Conservation (phyloP, 2,888 invertebrate species). For the Furcula furcula region DNA sequence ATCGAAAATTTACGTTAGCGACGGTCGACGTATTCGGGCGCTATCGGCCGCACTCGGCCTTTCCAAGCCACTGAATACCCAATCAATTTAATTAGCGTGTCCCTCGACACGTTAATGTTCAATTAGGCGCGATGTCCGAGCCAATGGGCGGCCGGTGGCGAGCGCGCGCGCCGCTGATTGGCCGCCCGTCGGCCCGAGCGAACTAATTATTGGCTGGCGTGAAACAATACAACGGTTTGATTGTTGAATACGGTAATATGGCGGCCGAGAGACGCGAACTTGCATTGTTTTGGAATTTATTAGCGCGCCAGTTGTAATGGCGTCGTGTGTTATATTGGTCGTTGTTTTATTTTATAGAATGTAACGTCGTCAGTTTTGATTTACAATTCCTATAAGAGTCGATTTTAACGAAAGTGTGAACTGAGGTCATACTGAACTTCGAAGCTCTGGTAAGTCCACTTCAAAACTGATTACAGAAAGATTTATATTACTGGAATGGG, state of each 20-base stretch:
- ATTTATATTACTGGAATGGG: too few relatives aligned
- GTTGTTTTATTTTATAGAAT: slow-evolving; percentile 27
- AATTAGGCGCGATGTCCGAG: slow-evolving; percentile 43
- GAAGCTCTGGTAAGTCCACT: too few relatives aligned
- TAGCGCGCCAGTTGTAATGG: slow-evolving; percentile 56
- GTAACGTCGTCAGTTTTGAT: too few relatives aligned
- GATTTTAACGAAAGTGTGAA: too few relatives aligned
- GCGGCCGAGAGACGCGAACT: slow-evolving; percentile 39
- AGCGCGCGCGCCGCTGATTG: slow-evolving; percentile 52
- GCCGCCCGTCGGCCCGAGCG: slow-evolving; percentile 38
- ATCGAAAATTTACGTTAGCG: slow-evolving; percentile 15
- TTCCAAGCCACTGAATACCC: slow-evolving; percentile 37
- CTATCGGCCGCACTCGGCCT: slow-evolving; percentile 8
- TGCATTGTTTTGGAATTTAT: slow-evolving; percentile 47
- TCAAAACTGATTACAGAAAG: too few relatives aligned
- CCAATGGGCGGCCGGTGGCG: slow-evolving; percentile 48
- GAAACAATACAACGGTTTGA: slow-evolving; percentile 55
- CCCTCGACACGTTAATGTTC: slow-evolving; percentile 40
- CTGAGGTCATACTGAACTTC: too few relatives aligned
- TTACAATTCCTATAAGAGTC: too few relatives aligned
- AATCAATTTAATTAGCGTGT: slow-evolving; percentile 60
- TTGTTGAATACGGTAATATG: slow-evolving; percentile 49
- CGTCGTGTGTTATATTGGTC: slow-evolving; percentile 41
- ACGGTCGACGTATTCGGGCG: slow-evolving; percentile 5
- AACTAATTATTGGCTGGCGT: slow-evolving; percentile 65